A percentile compares a stretch with the other conserved stretches of the same genome.
These are phyloP conservation scores for Otis tarda DNA, from an alignment of 2,113 vertebrate genomes.

Conservation along the genomic window DNA sequence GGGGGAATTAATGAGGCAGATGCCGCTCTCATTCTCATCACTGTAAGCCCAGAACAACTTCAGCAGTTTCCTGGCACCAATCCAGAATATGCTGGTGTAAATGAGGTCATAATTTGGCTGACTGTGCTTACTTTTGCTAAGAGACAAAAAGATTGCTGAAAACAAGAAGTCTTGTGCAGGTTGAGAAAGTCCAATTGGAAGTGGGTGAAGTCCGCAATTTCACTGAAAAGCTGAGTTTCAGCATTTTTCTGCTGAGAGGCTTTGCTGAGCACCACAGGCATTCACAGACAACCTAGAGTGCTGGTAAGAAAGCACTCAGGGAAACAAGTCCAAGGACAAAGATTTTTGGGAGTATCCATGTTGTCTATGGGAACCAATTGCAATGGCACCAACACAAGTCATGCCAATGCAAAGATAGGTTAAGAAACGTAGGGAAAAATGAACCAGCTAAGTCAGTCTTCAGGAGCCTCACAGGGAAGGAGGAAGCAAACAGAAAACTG, in stretches of 20 bases:
- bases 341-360: not conserved
- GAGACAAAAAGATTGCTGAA: not conserved
- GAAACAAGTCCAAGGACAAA: not conserved
- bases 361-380: not conserved
- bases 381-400: not conserved
- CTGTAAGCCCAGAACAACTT: conserved; percentile 56
- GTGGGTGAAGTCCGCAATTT: not conserved
- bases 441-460: not conserved
- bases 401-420: not conserved
- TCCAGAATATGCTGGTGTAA: conserved; percentile 43
- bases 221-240: not conserved
- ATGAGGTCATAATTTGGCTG: conserved; percentile 43
- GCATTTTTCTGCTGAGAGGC: not conserved
- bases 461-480: not conserved
- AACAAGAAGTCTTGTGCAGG: not conserved
- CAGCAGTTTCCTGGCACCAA: conserved; percentile 8
- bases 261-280: not conserved
- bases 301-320: not conserved
- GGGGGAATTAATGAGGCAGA: conserved; percentile 62
- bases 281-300: not conserved
- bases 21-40: conserved; percentile 63
- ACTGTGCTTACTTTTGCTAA: conserved; percentile 13
- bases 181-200: not conserved
- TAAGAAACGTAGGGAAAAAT: not conserved
- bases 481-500: not conserved